Base-by-base conservation (phyloP, 35 echinoderm and acorn worm species). In the Holothuria glaberrima region DNA sequence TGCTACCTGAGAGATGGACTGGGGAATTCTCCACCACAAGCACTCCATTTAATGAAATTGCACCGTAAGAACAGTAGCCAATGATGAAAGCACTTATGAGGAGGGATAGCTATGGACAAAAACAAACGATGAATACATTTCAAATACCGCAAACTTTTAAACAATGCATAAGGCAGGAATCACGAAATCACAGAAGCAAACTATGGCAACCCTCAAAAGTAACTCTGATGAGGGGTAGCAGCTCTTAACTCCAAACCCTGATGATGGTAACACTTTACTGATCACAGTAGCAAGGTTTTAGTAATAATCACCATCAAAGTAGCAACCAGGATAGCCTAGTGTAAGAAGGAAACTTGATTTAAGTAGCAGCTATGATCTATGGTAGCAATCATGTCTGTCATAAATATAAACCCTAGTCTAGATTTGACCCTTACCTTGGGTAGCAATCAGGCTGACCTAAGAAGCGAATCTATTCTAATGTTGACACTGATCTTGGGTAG, bases 11-110 rank as follows among this genome's bases (percentile, higher is more conserved):
- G 3, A 87, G 33, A 33, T 87, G 21, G 30, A 38, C 61, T 29
- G 85, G 85, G 3, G 85, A 68, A 26, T 67, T 41, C 62, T 87
- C 85, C 58, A 87, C 63, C 5, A 87, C 41, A 33, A 71, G 41
- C 61, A 87, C 85, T 12, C 85, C 85, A 45, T 68, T 67, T 33
- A 87, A 46, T 6, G 85, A 87, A 14, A 87, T 65, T 24, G 29
- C 21, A 46, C 85, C 52, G n/a, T 68, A 87, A 9, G 66, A 27
- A 29, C 85, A 87, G 32, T 68, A 87, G 9, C 85, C 85, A 27
- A 67, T 48, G 31, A 48, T 10, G 35, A 87, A 87, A 5, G 61
- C 85, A 67, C 60, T 46, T 36, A 48, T 34, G 17, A 87, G 17
- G 44, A 87, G 12, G 21, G 33, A 16, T 12, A 28, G 1, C 85